Base-by-base conservation (phyloP, 2,797 vertebrate species). In the Phyllotis vaccarum region DNA sequence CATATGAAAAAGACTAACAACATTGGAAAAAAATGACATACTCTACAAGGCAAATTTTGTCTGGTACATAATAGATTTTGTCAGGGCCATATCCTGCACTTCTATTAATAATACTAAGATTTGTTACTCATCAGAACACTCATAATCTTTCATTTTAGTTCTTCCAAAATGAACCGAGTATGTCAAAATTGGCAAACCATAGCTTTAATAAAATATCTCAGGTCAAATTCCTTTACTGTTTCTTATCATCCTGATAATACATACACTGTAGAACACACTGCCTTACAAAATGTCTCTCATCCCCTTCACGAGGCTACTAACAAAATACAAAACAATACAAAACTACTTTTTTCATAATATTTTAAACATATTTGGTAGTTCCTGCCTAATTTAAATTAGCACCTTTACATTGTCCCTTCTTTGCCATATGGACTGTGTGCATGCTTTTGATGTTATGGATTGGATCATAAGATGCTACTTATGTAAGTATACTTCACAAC, bases 71-170 rank as follows among this genome's bases (percentile, higher is more conserved):
- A 94, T 62, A 97, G 93, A 97, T 97, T 97, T 93, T 91, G 21
- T 88, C 34, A 82, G 34, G 13, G 96, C 96, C 95, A 96, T 76
- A 11, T 94, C 95, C 96, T 92, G 78, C 4, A 94, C 56, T 85
- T 95, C 66, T 95, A 87, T 89, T 98, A 97, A 94, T 89, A 98
- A 97, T 94, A 98, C 96, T 86, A 81, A 80, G 3, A 96, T 79
- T 68, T 97, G 43, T 96, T 95, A 97, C 68, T 87, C 97, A 79
- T 96, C 90, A 92, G 86, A 96, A 91, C 89, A 90, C 60, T 96
- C 58, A 85, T 85, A 92, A 97, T 89, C 58, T 90, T 98, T 97
- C 56, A 90, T 96, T 91, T 97, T 62, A 82, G 21, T 93, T 86
- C 52, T 93, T 94, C 34, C 86, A 90, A 92, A 86, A 75, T 34